A percentile compares a stretch with the other conserved stretches of the same genome.
phyloP scores from a whole-genome alignment of 2,888 invertebrate species.

The Polyommatus icarus region DNA sequence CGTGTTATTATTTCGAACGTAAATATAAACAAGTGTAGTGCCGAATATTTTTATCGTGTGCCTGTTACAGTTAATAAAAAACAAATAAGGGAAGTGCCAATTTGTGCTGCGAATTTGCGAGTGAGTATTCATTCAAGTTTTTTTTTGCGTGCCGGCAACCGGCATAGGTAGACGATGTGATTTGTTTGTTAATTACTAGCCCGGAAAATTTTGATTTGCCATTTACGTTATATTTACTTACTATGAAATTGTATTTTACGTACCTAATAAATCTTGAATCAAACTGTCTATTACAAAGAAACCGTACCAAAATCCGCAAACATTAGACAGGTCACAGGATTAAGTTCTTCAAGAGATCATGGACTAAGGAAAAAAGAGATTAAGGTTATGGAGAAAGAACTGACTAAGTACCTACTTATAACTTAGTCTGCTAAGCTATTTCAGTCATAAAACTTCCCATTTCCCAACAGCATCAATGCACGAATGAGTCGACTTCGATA shows the following conservation, averaged over 20 bases:
- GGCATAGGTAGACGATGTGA: constrained; percentile 56
- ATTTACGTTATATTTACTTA: not conserved
- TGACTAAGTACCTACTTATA: no score
- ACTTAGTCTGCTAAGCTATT: no score
- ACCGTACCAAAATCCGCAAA: no score
- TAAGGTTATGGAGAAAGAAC: no score
- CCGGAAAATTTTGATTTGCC: not conserved
- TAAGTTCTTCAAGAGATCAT: no score
- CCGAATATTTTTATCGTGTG: constrained; percentile 48
- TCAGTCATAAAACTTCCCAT: no score
- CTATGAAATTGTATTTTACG: not conserved
- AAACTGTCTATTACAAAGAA: no score
- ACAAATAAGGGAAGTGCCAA: constrained; percentile 46
- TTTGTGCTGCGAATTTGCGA: constrained; percentile 64
- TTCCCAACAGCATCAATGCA: no score
- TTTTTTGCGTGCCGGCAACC: constrained; percentile 56
- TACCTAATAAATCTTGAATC: not conserved
- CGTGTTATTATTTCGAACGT: constrained; percentile 67
- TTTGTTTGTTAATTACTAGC: constrained; percentile 44
- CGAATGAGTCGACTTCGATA: no score
- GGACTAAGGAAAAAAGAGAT: no score
- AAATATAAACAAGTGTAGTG: constrained; percentile 75
- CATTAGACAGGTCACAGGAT: no score
- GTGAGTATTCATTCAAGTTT: constrained; percentile 65
- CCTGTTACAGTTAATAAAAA: constrained; percentile 32